These are phyloP conservation scores for Drosophila subpulchrella DNA, from an alignment of 1,140 invertebrate genomes.

Conservation along the genomic window DNA sequence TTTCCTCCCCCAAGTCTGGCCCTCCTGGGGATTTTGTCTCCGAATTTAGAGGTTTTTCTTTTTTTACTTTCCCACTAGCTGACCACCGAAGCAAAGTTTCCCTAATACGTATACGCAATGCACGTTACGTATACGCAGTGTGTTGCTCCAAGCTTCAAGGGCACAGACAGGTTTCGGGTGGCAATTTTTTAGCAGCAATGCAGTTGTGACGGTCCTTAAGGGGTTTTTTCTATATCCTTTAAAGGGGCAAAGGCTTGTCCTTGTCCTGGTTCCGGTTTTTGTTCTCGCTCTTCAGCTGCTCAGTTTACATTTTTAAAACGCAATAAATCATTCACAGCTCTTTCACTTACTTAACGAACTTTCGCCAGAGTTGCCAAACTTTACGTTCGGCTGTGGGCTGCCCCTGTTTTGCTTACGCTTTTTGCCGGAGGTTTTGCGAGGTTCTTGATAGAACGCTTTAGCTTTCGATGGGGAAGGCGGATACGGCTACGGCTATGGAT, in stretches of 20 bases:
- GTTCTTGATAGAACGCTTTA: slow-evolving; percentile 52
- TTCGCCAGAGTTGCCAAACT: slow-evolving; percentile 57
- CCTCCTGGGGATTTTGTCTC: slow-evolving; percentile 35
- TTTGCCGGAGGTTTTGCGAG: slow-evolving; percentile 15
- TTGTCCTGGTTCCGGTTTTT: slow-evolving; percentile 16
- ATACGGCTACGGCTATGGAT: not conserved
- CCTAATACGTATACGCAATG: slow-evolving; percentile 29
- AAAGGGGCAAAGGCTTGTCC: slow-evolving; percentile 22
- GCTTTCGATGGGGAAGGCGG: not conserved
- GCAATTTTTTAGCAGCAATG: slow-evolving; percentile 66
- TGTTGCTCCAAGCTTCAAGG: slow-evolving; percentile 9
- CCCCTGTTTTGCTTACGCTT: slow-evolving; percentile 58
- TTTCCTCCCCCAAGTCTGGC: slow-evolving; percentile 17
- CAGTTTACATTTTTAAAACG: slow-evolving; percentile 80
- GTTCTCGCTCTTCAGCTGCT: slow-evolving; percentile 21
- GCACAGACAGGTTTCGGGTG: slow-evolving; percentile 31
- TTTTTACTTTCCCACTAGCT: not conserved
- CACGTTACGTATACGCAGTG: slow-evolving; percentile 31
- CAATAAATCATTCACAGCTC: slow-evolving; percentile 82
- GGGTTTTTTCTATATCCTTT: not conserved
- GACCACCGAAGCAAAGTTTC: slow-evolving; percentile 2
- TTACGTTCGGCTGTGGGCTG: slow-evolving; percentile 19
- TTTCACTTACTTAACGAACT: slow-evolving; percentile 83
- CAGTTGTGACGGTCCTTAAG: slow-evolving; percentile 30
- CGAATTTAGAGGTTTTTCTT: not conserved